Conservation (phyloP, 2,113 vertebrate genomes). For the Alligator sinensis region DNA sequence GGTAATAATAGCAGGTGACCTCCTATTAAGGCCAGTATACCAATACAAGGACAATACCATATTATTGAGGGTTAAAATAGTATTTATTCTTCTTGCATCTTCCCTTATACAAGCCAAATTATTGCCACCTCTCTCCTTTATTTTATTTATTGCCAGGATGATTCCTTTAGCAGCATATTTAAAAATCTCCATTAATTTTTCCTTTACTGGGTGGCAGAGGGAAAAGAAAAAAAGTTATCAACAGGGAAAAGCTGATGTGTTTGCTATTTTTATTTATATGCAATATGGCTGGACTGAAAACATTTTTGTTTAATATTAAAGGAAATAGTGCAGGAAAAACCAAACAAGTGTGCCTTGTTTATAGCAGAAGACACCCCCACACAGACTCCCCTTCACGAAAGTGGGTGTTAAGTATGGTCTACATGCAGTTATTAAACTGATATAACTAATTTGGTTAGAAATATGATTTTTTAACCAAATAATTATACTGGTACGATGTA, state of each 20-base stretch:
- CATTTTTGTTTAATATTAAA: constrained; percentile 27
- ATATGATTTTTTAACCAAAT: constrained; percentile 13
- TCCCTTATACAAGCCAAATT: neutral
- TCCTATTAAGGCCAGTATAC: neutral
- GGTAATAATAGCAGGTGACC: neutral
- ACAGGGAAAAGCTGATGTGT: neutral
- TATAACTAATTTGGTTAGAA: neutral
- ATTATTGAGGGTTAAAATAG: neutral
- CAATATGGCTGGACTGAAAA: neutral
- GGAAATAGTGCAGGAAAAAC: constrained; percentile 19
- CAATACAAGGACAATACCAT: neutral
- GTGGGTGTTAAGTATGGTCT: constrained; percentile 41
- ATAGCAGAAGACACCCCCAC: constrained; percentile 24
- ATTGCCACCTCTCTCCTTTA: neutral
- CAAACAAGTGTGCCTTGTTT: neutral
- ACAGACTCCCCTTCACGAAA: neutral
- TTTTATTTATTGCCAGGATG: neutral
- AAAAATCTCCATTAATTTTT: neutral
- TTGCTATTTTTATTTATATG: neutral
- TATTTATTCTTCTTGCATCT: neutral
- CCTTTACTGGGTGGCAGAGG: neutral
- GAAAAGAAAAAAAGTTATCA: neutral
- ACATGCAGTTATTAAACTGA: neutral
- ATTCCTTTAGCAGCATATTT: constrained; percentile 1
- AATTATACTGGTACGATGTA: constrained; percentile 7